phyloP scores from a whole-genome alignment of 2,113 vertebrate species.

The Lipotes vexillifer region DNA sequence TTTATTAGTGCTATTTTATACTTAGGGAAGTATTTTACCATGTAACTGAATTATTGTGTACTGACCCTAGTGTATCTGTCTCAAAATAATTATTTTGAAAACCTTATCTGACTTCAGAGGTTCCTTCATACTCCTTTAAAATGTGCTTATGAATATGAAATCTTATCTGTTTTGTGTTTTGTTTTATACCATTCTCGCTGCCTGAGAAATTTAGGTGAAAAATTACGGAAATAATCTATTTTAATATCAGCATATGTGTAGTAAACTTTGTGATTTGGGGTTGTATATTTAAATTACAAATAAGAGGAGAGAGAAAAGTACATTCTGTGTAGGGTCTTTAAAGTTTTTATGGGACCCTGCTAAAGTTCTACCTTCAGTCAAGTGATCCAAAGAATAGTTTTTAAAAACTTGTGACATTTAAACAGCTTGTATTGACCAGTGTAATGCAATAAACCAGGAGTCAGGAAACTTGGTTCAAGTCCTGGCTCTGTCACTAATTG shows the following conservation, averaged over 20 bases:
- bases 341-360: background rate
- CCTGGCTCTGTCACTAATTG: background rate
- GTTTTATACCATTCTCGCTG: background rate
- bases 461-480: background rate
- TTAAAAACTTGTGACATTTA: background rate
- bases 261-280: background rate
- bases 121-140: background rate
- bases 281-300: background rate
- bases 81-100: background rate
- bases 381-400: background rate
- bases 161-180: background rate
- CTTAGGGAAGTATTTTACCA: background rate
- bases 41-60: background rate
- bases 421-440: background rate
- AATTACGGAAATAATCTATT: background rate
- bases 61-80: background rate
- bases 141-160: background rate
- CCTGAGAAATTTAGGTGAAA: background rate
- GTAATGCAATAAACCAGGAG: background rate
- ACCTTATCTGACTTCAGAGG: background rate
- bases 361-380: background rate
- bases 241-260: background rate
- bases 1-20: background rate
- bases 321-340: background rate
- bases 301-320: background rate